phyloP scores from a whole-genome alignment of 2,797 vertebrate species.

The Kryptolebias ocellatus region DNA sequence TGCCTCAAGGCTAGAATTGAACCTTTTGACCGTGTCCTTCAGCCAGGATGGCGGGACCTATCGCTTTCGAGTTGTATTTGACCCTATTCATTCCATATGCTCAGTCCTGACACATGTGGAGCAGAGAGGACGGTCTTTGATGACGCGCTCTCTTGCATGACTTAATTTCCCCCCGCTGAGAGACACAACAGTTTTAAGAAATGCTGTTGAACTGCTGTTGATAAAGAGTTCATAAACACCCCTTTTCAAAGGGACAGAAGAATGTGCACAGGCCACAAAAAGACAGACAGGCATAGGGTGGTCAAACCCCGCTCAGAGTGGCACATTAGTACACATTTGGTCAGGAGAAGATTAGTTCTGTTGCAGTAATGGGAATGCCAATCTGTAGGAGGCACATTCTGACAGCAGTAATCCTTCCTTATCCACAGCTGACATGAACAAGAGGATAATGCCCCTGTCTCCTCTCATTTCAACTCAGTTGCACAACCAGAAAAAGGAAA shows the following conservation, averaged over 20 bases:
- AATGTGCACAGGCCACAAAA: conserved; percentile 7
- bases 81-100: conserved; percentile 77
- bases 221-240: conserved; percentile 34
- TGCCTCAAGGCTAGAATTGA: conserved; percentile 67
- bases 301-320: conserved; percentile 14
- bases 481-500: conserved; percentile 30
- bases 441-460: conserved; percentile 53
- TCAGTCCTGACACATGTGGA: conserved; percentile 63
- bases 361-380: conserved; percentile 34
- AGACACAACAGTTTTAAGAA: conserved; percentile 22
- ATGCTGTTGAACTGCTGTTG: conserved; percentile 24
- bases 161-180: conserved; percentile 50
- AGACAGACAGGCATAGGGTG: conserved; percentile 12
- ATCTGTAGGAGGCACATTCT: conserved; percentile 42
- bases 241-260: conserved; percentile 21
- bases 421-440: conserved; percentile 53
- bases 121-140: conserved; percentile 63
- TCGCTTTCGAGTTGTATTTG: conserved; percentile 71
- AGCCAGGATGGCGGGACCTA: conserved; percentile 69
- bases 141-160: conserved; percentile 63
- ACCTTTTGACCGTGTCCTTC: conserved; percentile 70
- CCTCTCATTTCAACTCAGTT: conserved; percentile 37
- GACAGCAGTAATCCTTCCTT: conserved; percentile 62
- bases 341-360: conserved; percentile 44
- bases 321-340: conserved; percentile 51